These are phyloP conservation scores for Melanogrammus aeglefinus DNA, from an alignment of 2,797 vertebrate genomes.

Conservation along the genomic window DNA sequence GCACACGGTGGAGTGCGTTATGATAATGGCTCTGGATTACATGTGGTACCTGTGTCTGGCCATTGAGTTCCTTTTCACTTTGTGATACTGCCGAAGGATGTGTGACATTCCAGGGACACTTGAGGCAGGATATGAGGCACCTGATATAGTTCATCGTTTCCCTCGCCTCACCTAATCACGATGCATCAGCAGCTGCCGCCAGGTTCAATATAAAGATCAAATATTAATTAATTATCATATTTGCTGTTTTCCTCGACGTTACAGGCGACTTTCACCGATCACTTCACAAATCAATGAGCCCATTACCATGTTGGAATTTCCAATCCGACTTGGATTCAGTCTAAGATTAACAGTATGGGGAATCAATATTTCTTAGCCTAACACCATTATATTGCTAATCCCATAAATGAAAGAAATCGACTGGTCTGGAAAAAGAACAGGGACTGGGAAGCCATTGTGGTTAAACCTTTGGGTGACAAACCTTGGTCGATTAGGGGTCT, in stretches of 20 bases:
- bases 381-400: not conserved
- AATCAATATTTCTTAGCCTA: constrained; percentile 55
- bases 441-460: not conserved
- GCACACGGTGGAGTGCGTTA: constrained; percentile 71
- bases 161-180: constrained; percentile 22
- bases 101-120: constrained; percentile 45
- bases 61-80: constrained; percentile 52
- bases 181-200: constrained; percentile 37
- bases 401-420: not conserved
- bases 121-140: constrained; percentile 20
- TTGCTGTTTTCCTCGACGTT: constrained; percentile 50
- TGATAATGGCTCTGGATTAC: constrained; percentile 74
- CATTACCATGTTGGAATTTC: constrained; percentile 58
- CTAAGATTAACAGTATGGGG: constrained; percentile 49
- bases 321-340: constrained; percentile 46
- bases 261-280: constrained; percentile 61
- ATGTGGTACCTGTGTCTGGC: constrained; percentile 58
- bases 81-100: constrained; percentile 50
- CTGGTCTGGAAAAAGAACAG: not conserved
- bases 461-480: no score
- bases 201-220: constrained; percentile 59
- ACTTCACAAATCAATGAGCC: constrained; percentile 65
- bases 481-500: not conserved
- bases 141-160: constrained; percentile 30
- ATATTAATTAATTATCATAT: constrained; percentile 66